Conservation (phyloP, 2,888 invertebrate species). For the Chaetogeoica ovagalla region DNA sequence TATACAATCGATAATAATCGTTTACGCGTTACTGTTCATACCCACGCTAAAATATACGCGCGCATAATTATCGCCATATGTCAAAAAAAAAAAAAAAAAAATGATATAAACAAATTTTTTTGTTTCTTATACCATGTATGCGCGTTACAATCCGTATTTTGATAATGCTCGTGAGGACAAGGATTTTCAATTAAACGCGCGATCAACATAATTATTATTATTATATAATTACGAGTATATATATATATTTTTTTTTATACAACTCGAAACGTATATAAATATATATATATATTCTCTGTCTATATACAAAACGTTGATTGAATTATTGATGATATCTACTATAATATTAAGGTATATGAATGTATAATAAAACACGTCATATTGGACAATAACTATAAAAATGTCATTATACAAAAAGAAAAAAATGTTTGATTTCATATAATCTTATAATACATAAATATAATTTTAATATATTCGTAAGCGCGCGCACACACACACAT, state of each 20-base stretch:
- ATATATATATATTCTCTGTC: neutral
- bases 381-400: conserved; percentile 18
- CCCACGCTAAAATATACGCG: neutral
- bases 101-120: too few relatives aligned
- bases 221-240: neutral
- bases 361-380: conserved; percentile 9
- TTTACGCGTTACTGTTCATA: neutral
- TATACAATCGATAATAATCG: neutral
- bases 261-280: neutral
- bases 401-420: neutral
- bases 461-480: too few relatives aligned
- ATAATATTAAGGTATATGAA: neutral
- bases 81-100: conserved; percentile 11
- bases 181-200: conserved; percentile 36
- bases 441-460: neutral
- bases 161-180: conserved; percentile 1
- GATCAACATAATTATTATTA: neutral
- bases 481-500: neutral
- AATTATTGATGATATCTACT: conserved; percentile 7
- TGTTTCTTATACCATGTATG: too few relatives aligned
- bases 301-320: conserved; percentile 8
- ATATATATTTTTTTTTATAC: too few relatives aligned
- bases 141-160: too few relatives aligned
- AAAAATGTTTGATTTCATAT: conserved; percentile 25
- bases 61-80: neutral